Percentiles rank a stretch among this genome's conserved stretches.
phyloP scores from a whole-genome alignment of 2,797 vertebrate genomes.

The Propithecus deckenii region DNA sequence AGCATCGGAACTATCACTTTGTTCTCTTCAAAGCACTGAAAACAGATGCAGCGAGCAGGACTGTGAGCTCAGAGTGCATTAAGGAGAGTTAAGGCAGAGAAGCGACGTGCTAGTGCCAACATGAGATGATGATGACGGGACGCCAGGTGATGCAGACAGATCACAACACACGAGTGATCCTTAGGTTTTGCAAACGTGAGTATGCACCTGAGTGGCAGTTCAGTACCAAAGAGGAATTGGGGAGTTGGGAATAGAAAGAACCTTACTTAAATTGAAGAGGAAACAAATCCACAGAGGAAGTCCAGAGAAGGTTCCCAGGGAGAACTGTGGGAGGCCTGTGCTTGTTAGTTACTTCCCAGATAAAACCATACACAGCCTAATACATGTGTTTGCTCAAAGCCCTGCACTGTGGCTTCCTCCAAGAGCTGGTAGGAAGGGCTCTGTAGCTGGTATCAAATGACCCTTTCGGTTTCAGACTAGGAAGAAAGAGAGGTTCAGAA shows the following conservation, averaged over 20 bases:
- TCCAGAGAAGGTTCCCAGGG: neutral
- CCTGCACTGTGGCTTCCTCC: neutral
- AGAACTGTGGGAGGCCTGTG: neutral
- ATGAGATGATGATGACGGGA: neutral
- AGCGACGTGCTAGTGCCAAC: neutral
- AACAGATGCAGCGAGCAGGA: neutral
- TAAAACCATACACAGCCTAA: neutral
- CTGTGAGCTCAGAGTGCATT: neutral
- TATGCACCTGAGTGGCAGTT: neutral
- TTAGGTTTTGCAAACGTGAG: neutral
- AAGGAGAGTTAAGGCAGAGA: neutral
- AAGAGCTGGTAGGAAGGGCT: fast-evolving
- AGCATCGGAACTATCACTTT: neutral
- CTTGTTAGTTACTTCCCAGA: neutral
- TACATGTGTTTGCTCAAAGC: neutral
- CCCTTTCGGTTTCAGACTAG: neutral
- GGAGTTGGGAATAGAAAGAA: neutral
- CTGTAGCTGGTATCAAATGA: neutral
- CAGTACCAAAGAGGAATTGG: neutral
- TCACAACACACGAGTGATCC: neutral
- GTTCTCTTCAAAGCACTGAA: slow-evolving; percentile 4
- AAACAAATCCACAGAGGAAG: neutral
- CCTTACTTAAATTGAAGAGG: neutral
- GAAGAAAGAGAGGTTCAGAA: neutral
- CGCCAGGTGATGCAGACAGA: too few relatives aligned